Percentiles rank a stretch among this genome's conserved stretches.
phyloP scores from a whole-genome alignment of 1,140 invertebrate genomes.

The Micrasema longulum region DNA sequence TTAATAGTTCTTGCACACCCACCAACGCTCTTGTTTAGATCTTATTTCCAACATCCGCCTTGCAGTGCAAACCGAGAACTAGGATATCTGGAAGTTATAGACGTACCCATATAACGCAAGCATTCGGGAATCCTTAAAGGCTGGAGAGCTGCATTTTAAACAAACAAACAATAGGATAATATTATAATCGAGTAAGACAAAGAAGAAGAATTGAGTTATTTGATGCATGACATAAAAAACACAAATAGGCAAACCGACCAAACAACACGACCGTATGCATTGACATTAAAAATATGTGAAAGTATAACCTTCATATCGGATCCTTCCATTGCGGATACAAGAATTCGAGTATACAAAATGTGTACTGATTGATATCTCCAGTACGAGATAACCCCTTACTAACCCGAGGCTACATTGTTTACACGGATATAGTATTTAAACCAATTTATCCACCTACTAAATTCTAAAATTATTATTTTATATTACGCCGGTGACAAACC shows the following conservation, averaged over 20 bases:
- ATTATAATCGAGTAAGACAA: neutral
- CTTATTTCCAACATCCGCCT: constrained; percentile 18
- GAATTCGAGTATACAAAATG: constrained; percentile 31
- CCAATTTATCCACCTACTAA: too few species aligned
- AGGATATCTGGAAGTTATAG: neutral
- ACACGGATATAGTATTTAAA: too few species aligned
- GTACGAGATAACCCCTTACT: constrained; percentile 11
- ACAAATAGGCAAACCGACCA: constrained; percentile 14
- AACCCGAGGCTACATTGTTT: neutral
- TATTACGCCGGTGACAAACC: too few species aligned
- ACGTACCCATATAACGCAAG: too few species aligned
- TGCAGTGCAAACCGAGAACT: neutral
- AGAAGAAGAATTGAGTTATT: constrained; percentile 21
- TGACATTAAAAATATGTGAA: constrained; percentile 43
- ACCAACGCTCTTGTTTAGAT: neutral
- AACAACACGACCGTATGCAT: constrained; percentile 30
- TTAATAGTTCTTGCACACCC: neutral
- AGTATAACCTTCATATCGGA: constrained; percentile 34
- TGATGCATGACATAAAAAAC: constrained; percentile 8
- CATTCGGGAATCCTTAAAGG: too few species aligned
- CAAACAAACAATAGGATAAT: constrained; percentile 19
- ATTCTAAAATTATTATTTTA: too few species aligned
- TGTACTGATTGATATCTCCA: neutral
- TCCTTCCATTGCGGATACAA: constrained; percentile 34
- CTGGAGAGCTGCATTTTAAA: constrained; percentile 5